Evolutionary conservation across 2,113 vertebrate species (phyloP).

Genomic region (Trachemys scripta): DNA sequence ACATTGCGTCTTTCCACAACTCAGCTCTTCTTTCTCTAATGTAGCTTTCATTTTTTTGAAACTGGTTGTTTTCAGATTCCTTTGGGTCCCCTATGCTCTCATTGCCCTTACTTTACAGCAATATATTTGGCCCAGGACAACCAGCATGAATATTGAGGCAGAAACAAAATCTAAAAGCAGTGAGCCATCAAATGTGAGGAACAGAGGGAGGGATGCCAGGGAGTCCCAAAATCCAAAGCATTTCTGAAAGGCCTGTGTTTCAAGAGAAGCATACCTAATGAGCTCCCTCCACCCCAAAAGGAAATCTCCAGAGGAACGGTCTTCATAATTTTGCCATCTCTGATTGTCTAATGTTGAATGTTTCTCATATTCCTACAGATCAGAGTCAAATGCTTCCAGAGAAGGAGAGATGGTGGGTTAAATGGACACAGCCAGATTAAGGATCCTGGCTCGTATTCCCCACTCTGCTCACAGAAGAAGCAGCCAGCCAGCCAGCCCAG

Average conservation of each 20-base stretch:
- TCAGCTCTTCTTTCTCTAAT: conserved; percentile 12
- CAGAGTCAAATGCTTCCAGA: not conserved
- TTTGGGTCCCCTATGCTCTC: conserved; percentile 22
- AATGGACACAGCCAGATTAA: accelerated
- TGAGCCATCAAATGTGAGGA: conserved; percentile 52
- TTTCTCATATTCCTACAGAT: not conserved
- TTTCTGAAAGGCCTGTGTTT: conserved; percentile 42
- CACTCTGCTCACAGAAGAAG: accelerated
- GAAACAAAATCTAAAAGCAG: conserved; percentile 66
- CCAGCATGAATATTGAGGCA: not conserved
- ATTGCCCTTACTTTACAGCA: not conserved
- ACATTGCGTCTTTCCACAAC: not conserved
- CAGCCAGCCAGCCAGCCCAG: not conserved
- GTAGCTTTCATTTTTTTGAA: conserved; percentile 44
- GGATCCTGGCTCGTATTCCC: not conserved
- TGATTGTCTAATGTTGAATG: conserved; percentile 1
- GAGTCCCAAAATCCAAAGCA: conserved; percentile 49
- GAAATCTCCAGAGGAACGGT: not conserved
- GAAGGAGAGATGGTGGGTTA: not conserved
- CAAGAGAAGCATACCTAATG: not conserved
- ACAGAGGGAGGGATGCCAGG: not conserved
- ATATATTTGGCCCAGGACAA: conserved; percentile 59
- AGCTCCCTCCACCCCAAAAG: not conserved
- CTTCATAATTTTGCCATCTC: not conserved
- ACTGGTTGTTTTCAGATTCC: conserved; percentile 33